Evolutionary conservation across 35 echinoderm and acorn worm genomes (phyloP).

Genomic region (Apostichopus parvimensis): DNA sequence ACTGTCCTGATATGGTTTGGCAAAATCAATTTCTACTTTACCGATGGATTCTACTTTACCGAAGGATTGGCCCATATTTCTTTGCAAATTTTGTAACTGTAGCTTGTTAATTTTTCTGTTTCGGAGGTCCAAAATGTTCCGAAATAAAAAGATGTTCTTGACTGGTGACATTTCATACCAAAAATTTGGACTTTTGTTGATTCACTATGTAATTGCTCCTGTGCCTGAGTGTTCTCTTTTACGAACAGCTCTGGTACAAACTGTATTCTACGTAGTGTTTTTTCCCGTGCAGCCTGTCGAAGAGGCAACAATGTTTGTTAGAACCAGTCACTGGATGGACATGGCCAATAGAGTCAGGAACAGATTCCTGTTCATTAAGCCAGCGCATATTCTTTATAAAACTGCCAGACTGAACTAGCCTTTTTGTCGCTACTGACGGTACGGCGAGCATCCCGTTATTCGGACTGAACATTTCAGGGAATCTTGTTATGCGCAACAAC

Average conservation of each 20-base stretch:
- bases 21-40: neutral
- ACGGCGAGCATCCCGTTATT: slow-evolving; percentile 48
- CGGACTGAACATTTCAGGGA: slow-evolving; percentile 45
- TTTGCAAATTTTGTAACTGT: neutral
- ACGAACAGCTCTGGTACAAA: slow-evolving; percentile 21
- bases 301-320: neutral
- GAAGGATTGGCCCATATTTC: neutral
- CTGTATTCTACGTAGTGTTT: slow-evolving; percentile 6
- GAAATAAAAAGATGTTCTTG: slow-evolving; percentile 31
- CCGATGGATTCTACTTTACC: neutral
- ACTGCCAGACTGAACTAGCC: neutral
- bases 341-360: neutral
- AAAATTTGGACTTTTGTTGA: slow-evolving; percentile 10
- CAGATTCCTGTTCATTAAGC: neutral
- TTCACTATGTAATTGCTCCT: slow-evolving; percentile 33
- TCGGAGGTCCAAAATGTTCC: neutral
- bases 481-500: neutral
- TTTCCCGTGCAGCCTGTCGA: slow-evolving; percentile 21
- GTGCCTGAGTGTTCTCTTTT: slow-evolving; percentile 30
- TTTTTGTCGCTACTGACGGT: neutral
- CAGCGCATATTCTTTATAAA: neutral
- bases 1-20: neutral
- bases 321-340: neutral
- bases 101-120: neutral
- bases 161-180: slow-evolving; percentile 4